phyloP scores from a whole-genome alignment of 2,797 vertebrate genomes.

The Pseudochromis fuscus region DNA sequence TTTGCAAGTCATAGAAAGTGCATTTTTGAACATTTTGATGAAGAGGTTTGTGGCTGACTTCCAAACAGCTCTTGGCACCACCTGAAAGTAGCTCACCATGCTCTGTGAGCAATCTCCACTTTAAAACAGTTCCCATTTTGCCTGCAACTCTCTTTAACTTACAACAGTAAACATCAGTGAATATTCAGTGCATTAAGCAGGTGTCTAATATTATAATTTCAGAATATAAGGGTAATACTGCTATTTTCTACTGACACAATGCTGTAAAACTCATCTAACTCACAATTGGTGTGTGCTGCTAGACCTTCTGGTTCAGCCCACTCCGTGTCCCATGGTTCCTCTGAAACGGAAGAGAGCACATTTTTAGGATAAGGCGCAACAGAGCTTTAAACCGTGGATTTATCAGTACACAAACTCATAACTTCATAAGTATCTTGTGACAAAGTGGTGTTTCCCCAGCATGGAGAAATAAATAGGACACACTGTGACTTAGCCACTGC shows the following conservation, averaged over 20 bases:
- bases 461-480: too few relatives aligned
- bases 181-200: too few relatives aligned
- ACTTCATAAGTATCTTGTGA: neutral
- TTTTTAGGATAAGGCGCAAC: slow-evolving; percentile 8
- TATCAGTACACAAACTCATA: neutral
- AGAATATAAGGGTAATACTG: too few relatives aligned
- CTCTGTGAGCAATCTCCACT: neutral
- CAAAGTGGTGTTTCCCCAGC: too few relatives aligned
- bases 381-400: too few relatives aligned
- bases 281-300: slow-evolving; percentile 76
- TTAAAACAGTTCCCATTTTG: neutral
- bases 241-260: neutral
- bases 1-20: neutral
- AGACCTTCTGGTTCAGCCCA: slow-evolving; percentile 79
- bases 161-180: neutral
- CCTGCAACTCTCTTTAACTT: neutral
- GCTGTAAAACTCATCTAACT: slow-evolving; percentile 48
- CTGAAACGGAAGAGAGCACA: slow-evolving; percentile 68
- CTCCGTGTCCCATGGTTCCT: slow-evolving; percentile 84
- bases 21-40: neutral
- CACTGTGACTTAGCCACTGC: too few relatives aligned
- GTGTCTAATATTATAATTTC: neutral
- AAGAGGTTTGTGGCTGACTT: neutral
- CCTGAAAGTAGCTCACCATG: too few relatives aligned
- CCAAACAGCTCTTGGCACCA: neutral